Percentiles rank a stretch among this genome's conserved stretches.
Conservation (phyloP, 1,140 invertebrate species). For the Pseudomyrmex dendroicus region DNA sequence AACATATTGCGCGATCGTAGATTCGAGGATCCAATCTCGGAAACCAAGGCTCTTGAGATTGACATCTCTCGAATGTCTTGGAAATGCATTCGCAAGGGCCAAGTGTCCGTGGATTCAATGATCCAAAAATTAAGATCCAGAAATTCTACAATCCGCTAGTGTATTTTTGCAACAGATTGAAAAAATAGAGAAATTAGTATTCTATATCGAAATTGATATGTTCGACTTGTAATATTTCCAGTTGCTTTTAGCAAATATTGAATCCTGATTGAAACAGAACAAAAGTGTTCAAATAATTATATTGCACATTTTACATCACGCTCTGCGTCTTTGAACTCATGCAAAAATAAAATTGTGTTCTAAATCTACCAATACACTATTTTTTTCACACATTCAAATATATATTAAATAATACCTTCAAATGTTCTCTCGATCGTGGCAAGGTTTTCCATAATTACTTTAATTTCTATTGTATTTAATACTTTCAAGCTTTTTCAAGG, state of each 20-base stretch:
- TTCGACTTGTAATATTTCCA: slow-evolving; percentile 62
- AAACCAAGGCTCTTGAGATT: not conserved
- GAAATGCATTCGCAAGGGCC: not conserved
- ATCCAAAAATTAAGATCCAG: slow-evolving; percentile 10
- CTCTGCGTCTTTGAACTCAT: not conserved
- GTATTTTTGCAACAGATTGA: slow-evolving; percentile 8
- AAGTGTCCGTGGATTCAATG: not conserved
- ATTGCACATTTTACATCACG: slow-evolving; percentile 7
- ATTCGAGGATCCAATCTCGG: slow-evolving; percentile 23
- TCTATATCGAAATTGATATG: slow-evolving; percentile 83
- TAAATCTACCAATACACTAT: slow-evolving; percentile 30
- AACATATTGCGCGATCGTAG: slow-evolving; percentile 15
- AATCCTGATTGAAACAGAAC: slow-evolving; percentile 42
- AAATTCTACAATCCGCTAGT: slow-evolving; percentile 41
- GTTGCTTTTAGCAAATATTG: slow-evolving; percentile 32
- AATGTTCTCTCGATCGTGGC: not conserved
- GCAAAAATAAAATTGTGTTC: slow-evolving; percentile 3
- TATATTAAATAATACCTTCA: not conserved
- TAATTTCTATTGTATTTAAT: slow-evolving; percentile 1
- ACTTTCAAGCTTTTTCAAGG: not conserved
- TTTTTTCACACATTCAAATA: slow-evolving; percentile 7
- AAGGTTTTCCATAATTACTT: not conserved
- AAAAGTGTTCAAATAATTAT: not conserved
- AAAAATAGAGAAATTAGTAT: slow-evolving; percentile 77
- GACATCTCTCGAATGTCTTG: not conserved